These are phyloP conservation scores for Ruditapes philippinarum DNA, from an alignment of 1,140 invertebrate genomes.

Conservation along the genomic window DNA sequence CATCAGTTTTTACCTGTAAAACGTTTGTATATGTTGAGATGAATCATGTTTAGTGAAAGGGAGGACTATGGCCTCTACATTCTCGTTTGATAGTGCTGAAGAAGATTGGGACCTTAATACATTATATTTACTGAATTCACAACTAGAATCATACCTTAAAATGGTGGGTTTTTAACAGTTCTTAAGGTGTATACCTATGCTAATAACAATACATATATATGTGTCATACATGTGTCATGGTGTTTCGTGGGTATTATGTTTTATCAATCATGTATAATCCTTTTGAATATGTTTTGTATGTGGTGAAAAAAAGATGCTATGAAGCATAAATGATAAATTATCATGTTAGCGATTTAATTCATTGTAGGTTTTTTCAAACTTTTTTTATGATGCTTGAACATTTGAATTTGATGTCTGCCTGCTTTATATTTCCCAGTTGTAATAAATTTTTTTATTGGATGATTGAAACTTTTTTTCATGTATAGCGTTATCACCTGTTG, in stretches of 20 bases:
- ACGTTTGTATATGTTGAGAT: conserved; percentile 16
- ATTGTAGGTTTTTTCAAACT: background rate
- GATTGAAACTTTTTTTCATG: too few species aligned
- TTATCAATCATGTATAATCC: too few species aligned
- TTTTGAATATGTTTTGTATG: background rate
- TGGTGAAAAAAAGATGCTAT: background rate
- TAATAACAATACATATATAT: too few species aligned
- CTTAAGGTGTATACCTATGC: too few species aligned
- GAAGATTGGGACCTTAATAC: conserved; percentile 81
- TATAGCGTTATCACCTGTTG: too few species aligned
- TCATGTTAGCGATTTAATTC: background rate
- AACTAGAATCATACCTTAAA: conserved; percentile 79
- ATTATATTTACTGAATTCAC: conserved; percentile 76
- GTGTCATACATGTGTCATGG: too few species aligned
- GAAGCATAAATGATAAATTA: background rate
- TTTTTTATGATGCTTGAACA: background rate
- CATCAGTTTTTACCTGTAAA: conserved; percentile 60
- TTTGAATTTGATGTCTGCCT: background rate
- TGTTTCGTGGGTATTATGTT: too few species aligned
- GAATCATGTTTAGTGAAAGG: conserved; percentile 64
- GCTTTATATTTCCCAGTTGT: too few species aligned
- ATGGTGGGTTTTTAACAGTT: conserved; percentile 75
- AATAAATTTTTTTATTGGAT: too few species aligned
- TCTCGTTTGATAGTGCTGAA: conserved; percentile 78
- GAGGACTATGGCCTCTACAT: conserved; percentile 69